Evolutionary conservation across 2,888 invertebrate species (phyloP), one percentile per base, ranked within the genome.

Genomic region (Aleiodes testaceus): DNA sequence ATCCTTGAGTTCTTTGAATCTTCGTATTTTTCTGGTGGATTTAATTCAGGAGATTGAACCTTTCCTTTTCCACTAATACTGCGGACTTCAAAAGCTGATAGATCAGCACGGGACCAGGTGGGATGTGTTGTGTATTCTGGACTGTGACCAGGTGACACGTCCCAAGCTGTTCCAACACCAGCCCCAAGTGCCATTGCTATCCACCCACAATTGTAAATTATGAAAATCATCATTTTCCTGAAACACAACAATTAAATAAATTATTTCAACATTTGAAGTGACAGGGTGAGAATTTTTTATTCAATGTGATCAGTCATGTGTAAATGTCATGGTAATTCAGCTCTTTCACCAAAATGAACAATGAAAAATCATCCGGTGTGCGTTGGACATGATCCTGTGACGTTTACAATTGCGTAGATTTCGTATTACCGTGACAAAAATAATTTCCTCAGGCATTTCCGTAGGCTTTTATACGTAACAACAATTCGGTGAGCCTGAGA

Each of bases 371-470:
- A 82, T 86, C 82, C 84, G 83, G 84, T 82, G 66, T 70, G 65
- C 68, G 53, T 74, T 53, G 66, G 66, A 71, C 71, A 67, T 75
- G 66, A 72, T 77, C 75, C 70, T 72, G 53, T 26, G 36, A 36
- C 36, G 18, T 16, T 55, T 6, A 4, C 18, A 59, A 59, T 59
- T 59, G 59, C 36, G 6, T 26, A 6, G 65, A 66, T 65, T 63
- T 75, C 77, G 77, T 79, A 80, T 82, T 81, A 80, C 81, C 80
- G 79, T 83, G 78, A 82, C 86, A 84, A 85, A 85, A 84, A 84
- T 84, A 81, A 83, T 86, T 85, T 83, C 80, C 82, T 72, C 80
- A 70, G 74, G 75, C 79, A 79, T 79, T 86, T 87, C 87, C 87
- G 87, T 74, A 78, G 82, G 82, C 79, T 83, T 87, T 84, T 80